Conservation (phyloP, 2,113 vertebrate genomes). For the Calidris pygmaea region DNA sequence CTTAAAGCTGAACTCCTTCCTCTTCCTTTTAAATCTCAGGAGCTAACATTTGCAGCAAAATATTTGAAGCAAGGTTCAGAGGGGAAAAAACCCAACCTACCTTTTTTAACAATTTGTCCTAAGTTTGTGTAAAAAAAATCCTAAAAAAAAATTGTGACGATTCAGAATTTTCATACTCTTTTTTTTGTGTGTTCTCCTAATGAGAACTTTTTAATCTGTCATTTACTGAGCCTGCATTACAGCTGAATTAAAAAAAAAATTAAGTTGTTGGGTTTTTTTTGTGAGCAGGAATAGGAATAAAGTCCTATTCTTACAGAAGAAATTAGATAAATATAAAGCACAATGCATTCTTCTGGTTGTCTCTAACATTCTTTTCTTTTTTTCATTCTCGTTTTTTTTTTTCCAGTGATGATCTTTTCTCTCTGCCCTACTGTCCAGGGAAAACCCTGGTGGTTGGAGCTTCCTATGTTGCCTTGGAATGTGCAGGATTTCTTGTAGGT, state of each 20-base stretch:
- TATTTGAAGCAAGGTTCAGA: not conserved
- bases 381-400: not conserved
- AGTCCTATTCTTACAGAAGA: not conserved
- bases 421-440: constrained; percentile 79
- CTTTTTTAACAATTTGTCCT: not conserved
- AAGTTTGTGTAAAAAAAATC: not conserved
- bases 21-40: not conserved
- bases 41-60: not conserved
- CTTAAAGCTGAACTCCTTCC: not conserved
- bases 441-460: constrained; percentile 85
- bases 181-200: not conserved
- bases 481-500: constrained; percentile 82
- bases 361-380: not conserved
- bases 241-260: not conserved
- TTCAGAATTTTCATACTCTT: not conserved
- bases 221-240: not conserved
- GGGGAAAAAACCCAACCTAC: not conserved
- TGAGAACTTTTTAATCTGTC: not conserved
- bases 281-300: not conserved
- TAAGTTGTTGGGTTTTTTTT: not conserved
- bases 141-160: not conserved
- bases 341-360: not conserved
- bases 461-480: constrained; percentile 84
- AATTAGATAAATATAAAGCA: not conserved
- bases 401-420: constrained; percentile 85